Evolutionary conservation across 2,888 invertebrate genomes (phyloP).

Genomic region (Diloba caeruleocephala): DNA sequence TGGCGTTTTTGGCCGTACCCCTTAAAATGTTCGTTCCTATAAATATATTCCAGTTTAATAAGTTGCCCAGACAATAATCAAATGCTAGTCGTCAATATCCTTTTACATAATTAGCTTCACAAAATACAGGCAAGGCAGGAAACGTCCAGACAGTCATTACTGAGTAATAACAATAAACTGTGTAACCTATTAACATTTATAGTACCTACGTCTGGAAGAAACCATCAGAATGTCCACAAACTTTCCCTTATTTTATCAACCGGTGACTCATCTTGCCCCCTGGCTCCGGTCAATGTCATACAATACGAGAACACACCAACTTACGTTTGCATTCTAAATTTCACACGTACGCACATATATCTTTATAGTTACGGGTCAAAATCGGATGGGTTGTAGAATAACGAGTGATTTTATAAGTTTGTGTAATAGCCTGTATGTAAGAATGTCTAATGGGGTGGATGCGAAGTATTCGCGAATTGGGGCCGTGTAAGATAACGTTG

Average conservation of each 20-base stretch:
- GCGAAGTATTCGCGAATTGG: slow-evolving; percentile 60
- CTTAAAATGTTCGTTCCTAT: too few species aligned
- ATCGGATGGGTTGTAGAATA: not conserved
- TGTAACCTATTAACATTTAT: slow-evolving; percentile 45
- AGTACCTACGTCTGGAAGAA: slow-evolving; percentile 45
- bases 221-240: slow-evolving; percentile 37
- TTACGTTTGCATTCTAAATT: not conserved
- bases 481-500: slow-evolving; percentile 54
- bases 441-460: slow-evolving; percentile 68
- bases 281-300: slow-evolving; percentile 72
- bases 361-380: not conserved
- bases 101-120: slow-evolving; percentile 24
- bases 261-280: slow-evolving; percentile 62
- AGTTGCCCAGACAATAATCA: not conserved
- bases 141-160: slow-evolving; percentile 28
- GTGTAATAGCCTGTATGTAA: slow-evolving; percentile 56
- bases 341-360: slow-evolving; percentile 1
- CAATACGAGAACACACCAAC: slow-evolving; percentile 48
- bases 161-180: slow-evolving; percentile 47
- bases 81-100: slow-evolving; percentile 14
- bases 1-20: too few species aligned
- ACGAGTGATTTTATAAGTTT: slow-evolving; percentile 17
- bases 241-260: slow-evolving; percentile 45
- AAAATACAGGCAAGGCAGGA: slow-evolving; percentile 37
- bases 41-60: slow-evolving; percentile 10